Conservation (phyloP, 1,140 invertebrate species). For the Galleria mellonella region DNA sequence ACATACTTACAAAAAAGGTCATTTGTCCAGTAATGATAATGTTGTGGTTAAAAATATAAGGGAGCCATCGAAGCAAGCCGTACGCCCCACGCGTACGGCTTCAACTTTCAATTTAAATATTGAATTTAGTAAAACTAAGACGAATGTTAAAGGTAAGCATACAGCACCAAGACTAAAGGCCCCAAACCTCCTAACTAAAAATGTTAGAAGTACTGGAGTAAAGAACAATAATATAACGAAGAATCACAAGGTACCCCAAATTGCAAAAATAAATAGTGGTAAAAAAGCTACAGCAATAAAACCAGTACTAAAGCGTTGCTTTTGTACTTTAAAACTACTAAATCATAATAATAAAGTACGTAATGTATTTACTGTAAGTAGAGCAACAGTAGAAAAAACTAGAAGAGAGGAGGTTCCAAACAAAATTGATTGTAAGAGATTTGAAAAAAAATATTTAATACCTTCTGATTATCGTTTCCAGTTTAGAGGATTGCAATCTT, state of each 20-base stretch:
- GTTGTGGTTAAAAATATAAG: no score
- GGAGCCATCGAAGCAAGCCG: conserved; percentile 7
- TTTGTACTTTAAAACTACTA: neutral
- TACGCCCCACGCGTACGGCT: conserved; percentile 13
- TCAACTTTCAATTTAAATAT: conserved; percentile 23
- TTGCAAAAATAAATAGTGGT: neutral
- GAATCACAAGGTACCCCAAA: neutral
- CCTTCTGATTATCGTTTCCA: no score
- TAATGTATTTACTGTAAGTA: neutral
- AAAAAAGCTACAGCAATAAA: neutral
- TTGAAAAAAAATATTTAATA: neutral
- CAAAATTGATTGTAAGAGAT: no score
- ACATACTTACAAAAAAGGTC: neutral
- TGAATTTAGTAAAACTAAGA: conserved; percentile 19
- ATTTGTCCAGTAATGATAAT: no score
- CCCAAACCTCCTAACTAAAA: neutral
- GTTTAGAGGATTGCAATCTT: conserved; percentile 1
- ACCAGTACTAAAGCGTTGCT: neutral
- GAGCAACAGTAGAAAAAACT: neutral
- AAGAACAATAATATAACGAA: neutral
- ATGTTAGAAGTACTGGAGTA: neutral
- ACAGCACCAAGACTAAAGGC: conserved; percentile 10
- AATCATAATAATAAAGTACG: neutral
- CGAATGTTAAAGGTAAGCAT: conserved; percentile 14
- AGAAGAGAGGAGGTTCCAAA: neutral